Conservation (phyloP, 2,888 invertebrate species). For the Embidobia sp. region DNA sequence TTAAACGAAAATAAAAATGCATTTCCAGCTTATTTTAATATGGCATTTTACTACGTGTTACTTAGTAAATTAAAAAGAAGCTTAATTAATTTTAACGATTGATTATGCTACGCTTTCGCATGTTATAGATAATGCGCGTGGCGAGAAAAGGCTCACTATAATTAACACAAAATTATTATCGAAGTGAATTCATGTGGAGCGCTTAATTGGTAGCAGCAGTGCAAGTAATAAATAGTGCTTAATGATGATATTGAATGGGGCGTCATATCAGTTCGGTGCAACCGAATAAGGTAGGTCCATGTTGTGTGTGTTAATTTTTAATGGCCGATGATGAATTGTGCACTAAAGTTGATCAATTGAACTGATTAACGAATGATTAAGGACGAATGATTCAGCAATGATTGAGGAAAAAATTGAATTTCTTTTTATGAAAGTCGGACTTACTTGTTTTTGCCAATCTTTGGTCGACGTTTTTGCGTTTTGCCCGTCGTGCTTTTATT, state of each 20-base stretch:
- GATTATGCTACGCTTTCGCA: constrained; percentile 30
- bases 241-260: constrained; percentile 49
- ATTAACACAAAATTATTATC: constrained; percentile 58
- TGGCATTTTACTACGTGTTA: constrained; percentile 16
- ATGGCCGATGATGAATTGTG: constrained; percentile 11
- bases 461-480: constrained; percentile 74
- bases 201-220: constrained; percentile 59
- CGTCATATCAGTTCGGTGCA: constrained; percentile 42
- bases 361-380: no score
- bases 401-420: no score
- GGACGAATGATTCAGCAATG: no score
- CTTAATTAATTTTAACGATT: constrained; percentile 43
- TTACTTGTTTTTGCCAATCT: constrained; percentile 80
- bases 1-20: no score
- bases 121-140: constrained; percentile 2
- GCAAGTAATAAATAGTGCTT: constrained; percentile 57
- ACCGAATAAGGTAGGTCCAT: constrained; percentile 29
- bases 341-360: no score
- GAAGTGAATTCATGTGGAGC: constrained; percentile 43
- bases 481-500: constrained; percentile 58
- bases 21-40: constrained; percentile 10
- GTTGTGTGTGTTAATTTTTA: constrained; percentile 47
- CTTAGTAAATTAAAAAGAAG: constrained; percentile 1
- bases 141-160: constrained; percentile 39
- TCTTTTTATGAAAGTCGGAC: no score